These are phyloP conservation scores for Drosophila pectinifera DNA, from an alignment of 1,140 invertebrate genomes.

Conservation along the genomic window DNA sequence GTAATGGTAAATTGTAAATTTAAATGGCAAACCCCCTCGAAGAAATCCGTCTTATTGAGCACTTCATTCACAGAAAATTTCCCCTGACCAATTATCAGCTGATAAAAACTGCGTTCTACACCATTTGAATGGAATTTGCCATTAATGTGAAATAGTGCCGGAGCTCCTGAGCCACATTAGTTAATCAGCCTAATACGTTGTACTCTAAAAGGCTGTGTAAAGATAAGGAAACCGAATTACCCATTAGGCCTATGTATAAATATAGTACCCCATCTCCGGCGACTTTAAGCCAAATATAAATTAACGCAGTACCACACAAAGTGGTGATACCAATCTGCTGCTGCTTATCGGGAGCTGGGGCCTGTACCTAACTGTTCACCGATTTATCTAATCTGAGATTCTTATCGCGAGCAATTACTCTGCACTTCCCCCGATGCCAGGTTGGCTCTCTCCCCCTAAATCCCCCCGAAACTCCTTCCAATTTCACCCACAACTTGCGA, in stretches of 20 bases:
- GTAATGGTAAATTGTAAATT: no score
- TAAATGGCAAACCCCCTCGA: background rate
- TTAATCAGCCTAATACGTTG: background rate
- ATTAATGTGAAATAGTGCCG: constrained; percentile 12
- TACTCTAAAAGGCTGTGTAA: background rate
- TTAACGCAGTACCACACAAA: constrained; percentile 20
- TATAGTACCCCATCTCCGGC: background rate
- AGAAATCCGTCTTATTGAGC: background rate
- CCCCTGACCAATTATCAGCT: background rate
- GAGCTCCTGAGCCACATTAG: background rate
- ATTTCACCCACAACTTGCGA: constrained; percentile 8
- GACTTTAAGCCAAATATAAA: constrained; percentile 16
- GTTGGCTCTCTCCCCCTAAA: background rate
- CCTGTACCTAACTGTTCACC: constrained; percentile 47
- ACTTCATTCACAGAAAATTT: constrained; percentile 24
- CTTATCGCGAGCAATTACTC: constrained; percentile 56
- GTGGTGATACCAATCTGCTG: constrained; percentile 46
- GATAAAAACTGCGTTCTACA: constrained; percentile 11
- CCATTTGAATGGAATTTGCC: constrained; percentile 11
- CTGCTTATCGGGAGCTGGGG: constrained; percentile 36
- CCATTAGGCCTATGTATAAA: constrained; percentile 7
- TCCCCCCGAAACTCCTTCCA: background rate
- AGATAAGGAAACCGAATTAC: background rate
- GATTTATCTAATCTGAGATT: constrained; percentile 68
- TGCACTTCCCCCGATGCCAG: constrained; percentile 33